phyloP scores from a whole-genome alignment of 2,888 invertebrate genomes.

The Podabrus alpinus region DNA sequence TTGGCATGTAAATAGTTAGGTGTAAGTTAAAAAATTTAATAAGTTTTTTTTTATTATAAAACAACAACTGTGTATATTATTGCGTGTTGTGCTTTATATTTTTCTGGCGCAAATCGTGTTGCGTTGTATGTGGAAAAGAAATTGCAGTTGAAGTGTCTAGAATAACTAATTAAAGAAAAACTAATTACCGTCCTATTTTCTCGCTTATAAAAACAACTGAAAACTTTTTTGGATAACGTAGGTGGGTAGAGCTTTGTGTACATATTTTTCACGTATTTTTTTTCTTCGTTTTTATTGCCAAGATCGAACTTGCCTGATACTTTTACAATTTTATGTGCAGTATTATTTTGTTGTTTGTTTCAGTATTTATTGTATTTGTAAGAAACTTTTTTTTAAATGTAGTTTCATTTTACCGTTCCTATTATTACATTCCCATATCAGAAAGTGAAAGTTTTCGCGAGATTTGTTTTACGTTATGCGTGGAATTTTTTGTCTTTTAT shows the following conservation, averaged over 20 bases:
- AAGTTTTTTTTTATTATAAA: slow-evolving; percentile 17
- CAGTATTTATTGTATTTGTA: slow-evolving; percentile 17
- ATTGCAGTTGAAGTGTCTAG: not conserved
- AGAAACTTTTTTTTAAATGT: not conserved
- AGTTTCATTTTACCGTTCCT: not conserved
- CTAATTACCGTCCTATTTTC: slow-evolving; percentile 1
- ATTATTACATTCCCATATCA: not conserved
- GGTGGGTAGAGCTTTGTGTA: not conserved
- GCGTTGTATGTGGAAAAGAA: not conserved
- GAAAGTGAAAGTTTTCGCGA: not conserved
- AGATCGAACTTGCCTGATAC: slow-evolving; percentile 7
- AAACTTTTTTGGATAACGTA: not conserved
- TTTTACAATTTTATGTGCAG: slow-evolving; percentile 19
- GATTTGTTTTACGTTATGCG: not conserved
- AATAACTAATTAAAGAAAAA: not conserved
- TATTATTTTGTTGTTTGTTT: slow-evolving; percentile 22
- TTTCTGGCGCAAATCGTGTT: not conserved
- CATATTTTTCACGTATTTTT: not conserved
- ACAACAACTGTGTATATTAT: not conserved
- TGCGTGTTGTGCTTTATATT: not conserved
- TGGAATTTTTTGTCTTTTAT: not conserved
- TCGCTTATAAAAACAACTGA: not conserved
- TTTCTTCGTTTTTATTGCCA: not conserved
- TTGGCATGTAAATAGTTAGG: slow-evolving; percentile 26
- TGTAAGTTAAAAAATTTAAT: slow-evolving; percentile 10